Percentiles rank a stretch among this genome's conserved stretches.
phyloP scores from a whole-genome alignment of 1,140 invertebrate genomes.

The Scylla paramamosain region DNA sequence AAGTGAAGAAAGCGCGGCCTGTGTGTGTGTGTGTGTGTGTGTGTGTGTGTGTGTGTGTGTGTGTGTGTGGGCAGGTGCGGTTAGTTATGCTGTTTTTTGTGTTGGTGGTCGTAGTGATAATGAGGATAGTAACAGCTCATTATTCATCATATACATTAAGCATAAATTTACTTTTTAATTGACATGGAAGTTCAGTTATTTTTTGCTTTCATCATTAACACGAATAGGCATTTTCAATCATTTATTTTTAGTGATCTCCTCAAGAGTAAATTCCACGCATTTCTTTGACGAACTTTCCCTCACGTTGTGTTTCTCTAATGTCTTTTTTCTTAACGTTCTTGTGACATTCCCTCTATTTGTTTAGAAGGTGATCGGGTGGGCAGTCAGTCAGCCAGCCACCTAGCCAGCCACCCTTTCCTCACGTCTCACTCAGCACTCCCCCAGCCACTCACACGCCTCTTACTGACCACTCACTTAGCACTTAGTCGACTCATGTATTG shows the following conservation, averaged over 20 bases:
- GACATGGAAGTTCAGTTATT: background rate
- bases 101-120: too few species aligned
- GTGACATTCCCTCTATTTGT: background rate
- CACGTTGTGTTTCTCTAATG: background rate
- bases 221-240: background rate
- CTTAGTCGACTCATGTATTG: background rate
- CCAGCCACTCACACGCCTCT: background rate
- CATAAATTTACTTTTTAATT: too few species aligned
- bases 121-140: too few species aligned
- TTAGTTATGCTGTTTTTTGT: too few species aligned
- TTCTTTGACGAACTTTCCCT: background rate
- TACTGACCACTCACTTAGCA: background rate
- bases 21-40: too few species aligned
- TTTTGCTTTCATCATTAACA: background rate
- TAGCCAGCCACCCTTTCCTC: too few species aligned
- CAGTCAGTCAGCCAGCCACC: background rate
- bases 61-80: too few species aligned
- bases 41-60: too few species aligned
- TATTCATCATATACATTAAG: too few species aligned
- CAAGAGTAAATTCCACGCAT: background rate
- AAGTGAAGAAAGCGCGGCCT: too few species aligned
- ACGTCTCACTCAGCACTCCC: background rate
- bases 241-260: background rate
- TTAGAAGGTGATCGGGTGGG: background rate
- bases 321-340: background rate